Evolutionary conservation across 1,140 invertebrate species (phyloP).

Genomic region (Cotesia typhae): DNA sequence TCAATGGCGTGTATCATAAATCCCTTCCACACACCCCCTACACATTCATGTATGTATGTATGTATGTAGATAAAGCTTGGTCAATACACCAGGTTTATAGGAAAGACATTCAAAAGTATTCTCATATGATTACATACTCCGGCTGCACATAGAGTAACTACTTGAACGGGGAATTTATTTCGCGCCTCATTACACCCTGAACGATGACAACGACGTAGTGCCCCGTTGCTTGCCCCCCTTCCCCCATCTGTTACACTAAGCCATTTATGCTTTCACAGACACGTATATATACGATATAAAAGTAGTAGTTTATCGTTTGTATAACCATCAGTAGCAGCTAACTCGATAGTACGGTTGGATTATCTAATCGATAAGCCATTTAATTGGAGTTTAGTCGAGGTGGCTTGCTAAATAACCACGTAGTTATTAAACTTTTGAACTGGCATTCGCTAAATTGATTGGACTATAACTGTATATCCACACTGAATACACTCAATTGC

Average conservation of each 20-base stretch:
- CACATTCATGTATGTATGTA: no score
- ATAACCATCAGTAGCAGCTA: slow-evolving; percentile 18
- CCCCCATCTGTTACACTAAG: slow-evolving; percentile 31
- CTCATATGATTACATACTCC: background rate
- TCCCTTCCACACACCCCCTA: no score
- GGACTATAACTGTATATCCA: slow-evolving; percentile 9
- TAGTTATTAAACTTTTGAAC: slow-evolving; percentile 35
- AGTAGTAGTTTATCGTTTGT: slow-evolving; percentile 14
- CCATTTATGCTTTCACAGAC: background rate
- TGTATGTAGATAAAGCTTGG: background rate
- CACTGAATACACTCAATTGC: slow-evolving; percentile 25
- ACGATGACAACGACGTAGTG: slow-evolving; percentile 30
- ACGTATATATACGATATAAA: background rate
- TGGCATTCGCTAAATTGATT: slow-evolving; percentile 15
- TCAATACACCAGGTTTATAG: background rate
- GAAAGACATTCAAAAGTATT: background rate
- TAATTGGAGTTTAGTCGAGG: slow-evolving; percentile 37
- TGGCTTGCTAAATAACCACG: slow-evolving; percentile 33
- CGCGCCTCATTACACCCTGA: slow-evolving; percentile 39
- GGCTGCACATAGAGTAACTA: background rate
- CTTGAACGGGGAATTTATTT: slow-evolving; percentile 34
- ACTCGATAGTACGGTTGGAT: slow-evolving; percentile 34
- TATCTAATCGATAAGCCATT: slow-evolving; percentile 38
- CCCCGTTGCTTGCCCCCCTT: slow-evolving; percentile 16
- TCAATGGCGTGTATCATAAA: no score